Conservation (phyloP, 2,797 vertebrate genomes). For the Myiotriccus ornatus region DNA sequence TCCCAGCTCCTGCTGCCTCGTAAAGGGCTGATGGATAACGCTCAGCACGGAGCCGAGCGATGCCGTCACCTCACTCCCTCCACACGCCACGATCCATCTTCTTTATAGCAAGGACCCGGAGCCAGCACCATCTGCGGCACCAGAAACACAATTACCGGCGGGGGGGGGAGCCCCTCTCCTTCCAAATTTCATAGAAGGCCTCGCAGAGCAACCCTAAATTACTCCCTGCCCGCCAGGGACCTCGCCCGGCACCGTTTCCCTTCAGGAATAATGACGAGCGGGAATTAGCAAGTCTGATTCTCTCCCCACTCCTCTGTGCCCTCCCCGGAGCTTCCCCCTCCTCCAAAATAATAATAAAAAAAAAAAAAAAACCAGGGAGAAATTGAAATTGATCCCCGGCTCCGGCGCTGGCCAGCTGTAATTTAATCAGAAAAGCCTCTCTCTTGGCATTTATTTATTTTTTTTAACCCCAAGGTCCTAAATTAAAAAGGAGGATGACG, state of each 20-base stretch:
- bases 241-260: neutral
- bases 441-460: neutral
- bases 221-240: constrained; percentile 4
- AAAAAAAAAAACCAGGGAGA: neutral
- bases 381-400: constrained; percentile 62
- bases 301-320: neutral
- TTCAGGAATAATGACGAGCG: neutral
- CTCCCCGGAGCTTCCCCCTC: fast-evolving
- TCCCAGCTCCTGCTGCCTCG: neutral
- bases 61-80: constrained; percentile 25
- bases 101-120: constrained; percentile 55
- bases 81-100: constrained; percentile 60
- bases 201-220: neutral
- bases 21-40: neutral
- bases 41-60: neutral
- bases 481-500: neutral
- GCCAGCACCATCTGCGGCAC: constrained; percentile 68
- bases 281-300: constrained; percentile 61
- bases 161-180: neutral
- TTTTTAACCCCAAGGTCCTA: neutral
- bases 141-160: constrained; percentile 65
- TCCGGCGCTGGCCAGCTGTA: neutral
- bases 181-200: constrained; percentile 1
- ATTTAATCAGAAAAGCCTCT: constrained; percentile 52
- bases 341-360: neutral